A percentile compares a stretch with the other conserved stretches of the same genome.
Conservation (phyloP, 2,888 invertebrate genomes). For the Amiota communis region DNA sequence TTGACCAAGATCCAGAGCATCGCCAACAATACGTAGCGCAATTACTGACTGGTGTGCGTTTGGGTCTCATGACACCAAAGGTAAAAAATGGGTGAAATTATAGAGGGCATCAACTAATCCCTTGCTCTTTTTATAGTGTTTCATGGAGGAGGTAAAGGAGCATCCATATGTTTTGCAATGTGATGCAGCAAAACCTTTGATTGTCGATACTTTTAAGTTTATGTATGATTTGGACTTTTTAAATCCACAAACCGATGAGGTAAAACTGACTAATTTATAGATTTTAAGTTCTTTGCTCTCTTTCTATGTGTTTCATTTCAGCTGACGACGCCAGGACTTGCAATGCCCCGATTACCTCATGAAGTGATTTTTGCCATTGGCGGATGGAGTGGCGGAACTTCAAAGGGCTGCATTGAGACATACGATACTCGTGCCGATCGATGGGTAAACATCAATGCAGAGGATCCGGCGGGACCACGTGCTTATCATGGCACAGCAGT, state of each 20-base stretch:
- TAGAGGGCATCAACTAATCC: not conserved
- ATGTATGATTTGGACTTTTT: slow-evolving; percentile 94
- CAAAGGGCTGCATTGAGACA: slow-evolving; percentile 83
- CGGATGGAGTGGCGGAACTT: slow-evolving; percentile 81
- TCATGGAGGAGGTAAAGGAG: slow-evolving; percentile 91
- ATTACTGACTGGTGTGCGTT: slow-evolving; percentile 85
- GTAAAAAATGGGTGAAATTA: slow-evolving; percentile 65
- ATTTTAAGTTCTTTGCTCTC: slow-evolving; percentile 21
- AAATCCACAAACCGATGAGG: slow-evolving; percentile 83
- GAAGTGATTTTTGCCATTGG: slow-evolving; percentile 91
- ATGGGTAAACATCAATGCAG: slow-evolving; percentile 82
- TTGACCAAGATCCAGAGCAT: slow-evolving; percentile 82
- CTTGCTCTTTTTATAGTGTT: slow-evolving; percentile 78
- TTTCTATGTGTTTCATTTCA: slow-evolving; percentile 45
- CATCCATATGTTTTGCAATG: slow-evolving; percentile 89
- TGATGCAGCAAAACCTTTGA: slow-evolving; percentile 88
- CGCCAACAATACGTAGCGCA: slow-evolving; percentile 84
- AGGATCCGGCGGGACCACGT: slow-evolving; percentile 87
- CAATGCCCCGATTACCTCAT: slow-evolving; percentile 87
- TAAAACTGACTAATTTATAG: slow-evolving; percentile 62
- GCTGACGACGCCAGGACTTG: slow-evolving; percentile 86
- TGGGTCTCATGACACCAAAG: slow-evolving; percentile 87
- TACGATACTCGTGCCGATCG: slow-evolving; percentile 92
- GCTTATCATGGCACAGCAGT: slow-evolving; percentile 96
- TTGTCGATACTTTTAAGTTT: slow-evolving; percentile 92